Base-by-base conservation (phyloP, 2,888 invertebrate genomes). In the Sphinx pinastri region DNA sequence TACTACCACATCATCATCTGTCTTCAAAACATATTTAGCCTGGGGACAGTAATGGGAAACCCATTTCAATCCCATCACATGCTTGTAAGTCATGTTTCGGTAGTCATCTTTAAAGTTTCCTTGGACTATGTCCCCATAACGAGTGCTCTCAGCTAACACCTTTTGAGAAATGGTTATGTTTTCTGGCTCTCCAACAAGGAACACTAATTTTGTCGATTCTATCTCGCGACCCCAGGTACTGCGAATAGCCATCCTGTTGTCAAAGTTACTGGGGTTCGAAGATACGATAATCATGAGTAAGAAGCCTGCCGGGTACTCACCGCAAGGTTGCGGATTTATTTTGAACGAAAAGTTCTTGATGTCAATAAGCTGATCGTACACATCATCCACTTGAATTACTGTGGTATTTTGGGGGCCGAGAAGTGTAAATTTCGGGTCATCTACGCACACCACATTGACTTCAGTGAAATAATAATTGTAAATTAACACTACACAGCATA, bases 41-140 rank as follows among this genome's bases (percentile, higher is more conserved):
- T 93, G 90, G 0, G 95, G 93, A 84, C 98, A 98, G 80, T 96
- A 95, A 78, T 95, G 96, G 0, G 95, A 90, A 25, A 96, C 95
- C 96, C 97, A 98, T 82, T 97, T 97, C 60, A 98, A 91, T 0
- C 96, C 96, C 95, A 97, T 97, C 8, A 97, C 96, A 85, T 98
- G 97, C 82, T 98, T 98, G 79, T 97, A 96, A 0, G 98, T 98
- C 89, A 98, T 95, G 86, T 98, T 98, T 68, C 96, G 94, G 81
- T 98, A 98, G 0, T 96, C 95, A 88, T 98, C 98, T 57, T 94
- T 76, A 80, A 97, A 98, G 71, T 94, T 95, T 0, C 97, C 98
- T 82, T 97, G 97, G 19, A 98, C 94, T 68, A 98, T 92, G 81
- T 98, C 98, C 0, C 93, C 93, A 79, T 95, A 94, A 0, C 85